Conservation (phyloP, 2,888 invertebrate genomes). For the Vannuccia rotundouncinata region DNA sequence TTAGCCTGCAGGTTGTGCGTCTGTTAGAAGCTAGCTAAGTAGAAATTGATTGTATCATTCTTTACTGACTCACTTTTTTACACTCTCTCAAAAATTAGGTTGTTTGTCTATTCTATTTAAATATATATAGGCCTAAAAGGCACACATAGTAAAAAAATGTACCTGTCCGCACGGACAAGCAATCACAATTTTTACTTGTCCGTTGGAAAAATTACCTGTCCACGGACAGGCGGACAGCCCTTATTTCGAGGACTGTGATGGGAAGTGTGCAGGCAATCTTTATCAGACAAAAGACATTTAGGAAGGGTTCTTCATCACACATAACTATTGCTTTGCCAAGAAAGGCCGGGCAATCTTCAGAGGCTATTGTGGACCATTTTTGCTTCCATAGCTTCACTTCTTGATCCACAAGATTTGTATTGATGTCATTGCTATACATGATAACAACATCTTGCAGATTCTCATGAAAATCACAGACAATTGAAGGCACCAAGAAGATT, state of each 20-base stretch:
- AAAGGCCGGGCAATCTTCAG: too few relatives aligned
- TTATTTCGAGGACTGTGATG: slow-evolving; percentile 5
- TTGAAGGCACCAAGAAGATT: too few relatives aligned
- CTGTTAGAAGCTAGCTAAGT: slow-evolving; percentile 26
- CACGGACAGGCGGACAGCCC: slow-evolving; percentile 20
- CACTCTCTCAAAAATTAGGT: slow-evolving; percentile 22
- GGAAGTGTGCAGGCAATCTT: neutral
- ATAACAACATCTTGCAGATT: too few relatives aligned
- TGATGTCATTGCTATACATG: too few relatives aligned
- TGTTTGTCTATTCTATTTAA: slow-evolving; percentile 26
- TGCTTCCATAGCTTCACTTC: too few relatives aligned
- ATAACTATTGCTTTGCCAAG: too few relatives aligned
- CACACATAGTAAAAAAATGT: slow-evolving; percentile 26
- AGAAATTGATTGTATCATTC: slow-evolving; percentile 26
- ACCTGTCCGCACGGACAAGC: slow-evolving; percentile 26
- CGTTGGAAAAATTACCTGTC: slow-evolving; percentile 26
- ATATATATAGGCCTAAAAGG: slow-evolving; percentile 26
- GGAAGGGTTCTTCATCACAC: too few relatives aligned
- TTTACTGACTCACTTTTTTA: slow-evolving; percentile 26
- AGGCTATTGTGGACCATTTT: too few relatives aligned
- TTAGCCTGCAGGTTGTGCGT: slow-evolving; percentile 26
- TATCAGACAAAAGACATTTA: too few relatives aligned
- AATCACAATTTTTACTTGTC: slow-evolving; percentile 26
- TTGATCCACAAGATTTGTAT: too few relatives aligned
- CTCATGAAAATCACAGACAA: too few relatives aligned